A percentile compares a stretch with the other conserved stretches of the same genome.
These are phyloP conservation scores for Rhinolophus sinicus DNA, from an alignment of 2,113 vertebrate genomes.

Conservation along the genomic window DNA sequence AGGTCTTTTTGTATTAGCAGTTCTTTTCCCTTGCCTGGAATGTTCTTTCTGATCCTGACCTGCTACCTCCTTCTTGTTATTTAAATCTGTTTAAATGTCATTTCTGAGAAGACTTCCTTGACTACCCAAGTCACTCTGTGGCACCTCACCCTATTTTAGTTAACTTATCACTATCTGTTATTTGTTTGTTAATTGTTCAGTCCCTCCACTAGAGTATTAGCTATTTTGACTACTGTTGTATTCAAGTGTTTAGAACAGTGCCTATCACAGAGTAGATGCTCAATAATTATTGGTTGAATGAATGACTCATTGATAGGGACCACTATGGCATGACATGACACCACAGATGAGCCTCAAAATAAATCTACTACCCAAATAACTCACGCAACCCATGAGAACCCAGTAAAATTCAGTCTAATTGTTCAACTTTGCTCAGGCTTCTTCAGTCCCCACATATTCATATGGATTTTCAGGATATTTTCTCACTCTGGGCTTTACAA, in stretches of 20 bases:
- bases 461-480: not conserved
- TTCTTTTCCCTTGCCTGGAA: not conserved
- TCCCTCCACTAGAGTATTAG: not conserved
- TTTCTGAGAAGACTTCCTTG: not conserved
- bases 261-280: not conserved
- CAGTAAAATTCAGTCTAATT: not conserved
- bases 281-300: not conserved
- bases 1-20: not conserved
- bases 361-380: not conserved
- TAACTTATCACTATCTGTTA: not conserved
- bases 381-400: not conserved
- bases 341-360: not conserved
- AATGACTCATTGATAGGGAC: not conserved
- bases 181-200: not conserved
- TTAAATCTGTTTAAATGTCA: not conserved
- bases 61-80: not conserved
- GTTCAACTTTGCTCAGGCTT: not conserved
- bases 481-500: slow-evolving; percentile 29
- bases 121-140: not conserved
- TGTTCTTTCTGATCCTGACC: not conserved
- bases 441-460: not conserved
- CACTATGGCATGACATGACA: not conserved
- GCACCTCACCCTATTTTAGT: not conserved
- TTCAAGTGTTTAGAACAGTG: not conserved
- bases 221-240: not conserved